Percentiles rank a stretch among this genome's conserved stretches.
Conservation (phyloP, 2,113 vertebrate genomes). For the Poecilia latipinna region DNA sequence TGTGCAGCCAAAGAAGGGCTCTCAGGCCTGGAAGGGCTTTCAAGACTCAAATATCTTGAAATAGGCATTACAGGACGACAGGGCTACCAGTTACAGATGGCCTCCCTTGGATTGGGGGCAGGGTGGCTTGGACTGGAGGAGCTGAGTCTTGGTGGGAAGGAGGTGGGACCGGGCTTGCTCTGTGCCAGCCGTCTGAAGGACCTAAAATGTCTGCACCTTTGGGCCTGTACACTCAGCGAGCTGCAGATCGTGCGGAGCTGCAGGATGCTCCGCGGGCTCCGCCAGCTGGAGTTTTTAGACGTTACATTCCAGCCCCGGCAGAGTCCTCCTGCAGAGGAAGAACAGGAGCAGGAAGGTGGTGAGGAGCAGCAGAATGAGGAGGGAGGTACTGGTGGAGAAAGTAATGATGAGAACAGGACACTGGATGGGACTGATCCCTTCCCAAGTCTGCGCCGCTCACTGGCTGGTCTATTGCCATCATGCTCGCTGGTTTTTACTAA, state of each 20-base stretch:
- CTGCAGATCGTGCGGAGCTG: constrained; percentile 77
- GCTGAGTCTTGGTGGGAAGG: constrained; percentile 79
- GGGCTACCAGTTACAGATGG: constrained; percentile 78
- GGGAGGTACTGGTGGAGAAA: constrained; percentile 33
- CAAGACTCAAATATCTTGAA: constrained; percentile 75
- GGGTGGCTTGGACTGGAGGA: constrained; percentile 80
- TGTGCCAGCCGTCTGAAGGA: constrained; percentile 77
- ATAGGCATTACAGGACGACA: constrained; percentile 72
- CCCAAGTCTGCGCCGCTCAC: constrained; percentile 69
- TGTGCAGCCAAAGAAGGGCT: constrained; percentile 72
- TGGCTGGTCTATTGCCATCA: constrained; percentile 72
- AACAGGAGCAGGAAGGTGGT: constrained; percentile 43
- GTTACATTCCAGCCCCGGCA: constrained; percentile 75
- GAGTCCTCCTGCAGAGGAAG: constrained; percentile 49
- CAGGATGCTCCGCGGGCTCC: constrained; percentile 72
- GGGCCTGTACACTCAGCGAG: constrained; percentile 75
- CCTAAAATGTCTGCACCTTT: constrained; percentile 73
- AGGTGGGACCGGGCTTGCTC: constrained; percentile 78
- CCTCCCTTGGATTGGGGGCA: constrained; percentile 77
- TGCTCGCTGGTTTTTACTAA: constrained; percentile 75
- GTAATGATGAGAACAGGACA: constrained; percentile 47
- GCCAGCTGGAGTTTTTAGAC: constrained; percentile 74
- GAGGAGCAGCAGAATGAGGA: constrained; percentile 51
- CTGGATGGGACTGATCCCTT: constrained; percentile 65
- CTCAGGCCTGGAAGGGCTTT: constrained; percentile 67